Evolutionary conservation across 2,888 invertebrate species (phyloP).

Genomic region (Caenorhabditis becei): DNA sequence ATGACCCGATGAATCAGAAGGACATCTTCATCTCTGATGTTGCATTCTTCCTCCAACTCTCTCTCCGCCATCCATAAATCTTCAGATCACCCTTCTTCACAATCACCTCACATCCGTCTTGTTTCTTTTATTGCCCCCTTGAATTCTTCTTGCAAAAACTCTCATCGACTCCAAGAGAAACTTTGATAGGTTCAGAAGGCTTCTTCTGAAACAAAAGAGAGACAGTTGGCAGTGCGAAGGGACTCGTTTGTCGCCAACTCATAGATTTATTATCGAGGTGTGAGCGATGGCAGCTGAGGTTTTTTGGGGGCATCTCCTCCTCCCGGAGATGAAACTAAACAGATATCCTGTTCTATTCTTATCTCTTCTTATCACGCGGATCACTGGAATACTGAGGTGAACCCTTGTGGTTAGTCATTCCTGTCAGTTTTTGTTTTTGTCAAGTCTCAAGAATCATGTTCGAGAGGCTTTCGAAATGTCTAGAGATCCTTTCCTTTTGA

Average conservation of each 20-base stretch:
- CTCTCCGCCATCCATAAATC: constrained; percentile 31
- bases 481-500: constrained; percentile 1
- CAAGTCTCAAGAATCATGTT: constrained; percentile 7
- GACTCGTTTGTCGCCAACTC: constrained; percentile 10
- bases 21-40: constrained; percentile 2
- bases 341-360: constrained; percentile 1
- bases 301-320: constrained; percentile 21
- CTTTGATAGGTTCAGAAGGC: constrained; percentile 9
- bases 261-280: constrained; percentile 43
- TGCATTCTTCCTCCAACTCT: not conserved
- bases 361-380: constrained; percentile 7
- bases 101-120: constrained; percentile 45
- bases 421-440: constrained; percentile 28
- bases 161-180: constrained; percentile 1
- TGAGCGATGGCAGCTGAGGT: constrained; percentile 40
- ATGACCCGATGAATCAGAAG: constrained; percentile 30
- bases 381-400: too few species aligned
- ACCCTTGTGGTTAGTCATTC: constrained; percentile 3
- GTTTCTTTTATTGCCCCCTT: constrained; percentile 31
- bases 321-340: constrained; percentile 8
- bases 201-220: constrained; percentile 24
- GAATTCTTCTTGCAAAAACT: not conserved
- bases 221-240: constrained; percentile 30
- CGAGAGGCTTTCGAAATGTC: not conserved
- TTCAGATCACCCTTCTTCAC: not conserved